A percentile compares a stretch with the other conserved stretches of the same genome.
Evolutionary conservation across 92 coral and sea anemone species (phyloP).

Genomic region (Palythoa caribaeorum): DNA sequence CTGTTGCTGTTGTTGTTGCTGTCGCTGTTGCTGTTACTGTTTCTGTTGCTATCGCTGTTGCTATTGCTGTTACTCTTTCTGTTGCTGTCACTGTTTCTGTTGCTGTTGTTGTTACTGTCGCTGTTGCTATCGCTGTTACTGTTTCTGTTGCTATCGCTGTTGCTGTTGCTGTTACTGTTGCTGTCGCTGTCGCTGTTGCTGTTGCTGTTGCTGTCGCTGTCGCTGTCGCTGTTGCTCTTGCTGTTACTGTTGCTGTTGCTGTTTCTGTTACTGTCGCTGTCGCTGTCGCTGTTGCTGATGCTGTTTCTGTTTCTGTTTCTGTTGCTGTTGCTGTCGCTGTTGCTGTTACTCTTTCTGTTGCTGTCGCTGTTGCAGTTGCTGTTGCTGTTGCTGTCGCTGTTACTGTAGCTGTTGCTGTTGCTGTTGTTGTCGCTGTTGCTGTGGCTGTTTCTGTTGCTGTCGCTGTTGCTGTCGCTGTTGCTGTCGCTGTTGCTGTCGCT

Average conservation of each 20-base stretch:
- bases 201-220: not conserved
- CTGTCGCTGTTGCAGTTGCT: no score
- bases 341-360: not conserved
- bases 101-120: not conserved
- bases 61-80: no score
- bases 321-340: not conserved
- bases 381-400: not conserved
- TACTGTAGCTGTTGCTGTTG: not conserved
- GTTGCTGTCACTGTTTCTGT: no score
- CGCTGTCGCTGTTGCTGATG: not conserved
- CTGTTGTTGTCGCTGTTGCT: not conserved
- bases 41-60: no score
- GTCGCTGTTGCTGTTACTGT: not conserved
- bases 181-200: not conserved
- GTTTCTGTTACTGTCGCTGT: not conserved
- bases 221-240: not conserved
- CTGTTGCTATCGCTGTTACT: not conserved
- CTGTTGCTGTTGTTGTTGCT: not conserved
- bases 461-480: not conserved
- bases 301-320: no score
- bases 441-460: not conserved
- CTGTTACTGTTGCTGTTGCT: not conserved
- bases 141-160: not conserved
- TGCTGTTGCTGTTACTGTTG: not conserved
- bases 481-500: not conserved